These are phyloP conservation scores for Drosophila nikananu DNA, from an alignment of 1,140 invertebrate species.

Conservation along the genomic window DNA sequence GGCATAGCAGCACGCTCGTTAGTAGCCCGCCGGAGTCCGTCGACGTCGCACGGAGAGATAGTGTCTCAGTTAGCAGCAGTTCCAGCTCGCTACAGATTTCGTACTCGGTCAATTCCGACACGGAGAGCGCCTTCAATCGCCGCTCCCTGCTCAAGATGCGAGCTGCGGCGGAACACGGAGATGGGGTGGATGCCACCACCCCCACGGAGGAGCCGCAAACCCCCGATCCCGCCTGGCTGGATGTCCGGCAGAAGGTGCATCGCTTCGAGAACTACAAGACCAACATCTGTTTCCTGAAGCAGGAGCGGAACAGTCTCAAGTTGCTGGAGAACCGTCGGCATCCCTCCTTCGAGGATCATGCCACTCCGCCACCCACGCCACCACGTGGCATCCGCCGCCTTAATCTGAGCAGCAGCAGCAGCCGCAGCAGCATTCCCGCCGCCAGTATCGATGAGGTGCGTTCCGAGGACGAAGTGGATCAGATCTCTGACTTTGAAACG, in stretches of 20 bases:
- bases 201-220: slow-evolving; percentile 10
- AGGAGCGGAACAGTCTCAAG: slow-evolving; percentile 62
- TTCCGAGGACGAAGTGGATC: slow-evolving; percentile 81
- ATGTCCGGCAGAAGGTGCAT: slow-evolving; percentile 77
- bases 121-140: slow-evolving; percentile 68
- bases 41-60: slow-evolving; percentile 36
- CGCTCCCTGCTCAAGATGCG: slow-evolving; percentile 69
- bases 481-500: slow-evolving; percentile 74
- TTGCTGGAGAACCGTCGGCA: slow-evolving; percentile 63
- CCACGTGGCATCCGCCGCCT: slow-evolving; percentile 50
- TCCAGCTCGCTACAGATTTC: slow-evolving; percentile 71
- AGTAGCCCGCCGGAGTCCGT: slow-evolving; percentile 39
- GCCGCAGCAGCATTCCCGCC: slow-evolving; percentile 35
- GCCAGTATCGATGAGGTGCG: slow-evolving; percentile 79
- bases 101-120: slow-evolving; percentile 73
- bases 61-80: slow-evolving; percentile 27
- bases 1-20: slow-evolving; percentile 26
- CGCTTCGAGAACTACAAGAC: slow-evolving; percentile 69
- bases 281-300: slow-evolving; percentile 41
- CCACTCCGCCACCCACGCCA: slow-evolving; percentile 43
- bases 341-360: slow-evolving; percentile 47
- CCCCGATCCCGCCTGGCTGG: slow-evolving; percentile 70
- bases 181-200: not conserved
- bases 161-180: slow-evolving; percentile 22
- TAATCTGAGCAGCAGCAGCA: slow-evolving; percentile 24